Evolutionary conservation across 2,113 vertebrate genomes (phyloP).

Genomic region (Carassius gibelio): DNA sequence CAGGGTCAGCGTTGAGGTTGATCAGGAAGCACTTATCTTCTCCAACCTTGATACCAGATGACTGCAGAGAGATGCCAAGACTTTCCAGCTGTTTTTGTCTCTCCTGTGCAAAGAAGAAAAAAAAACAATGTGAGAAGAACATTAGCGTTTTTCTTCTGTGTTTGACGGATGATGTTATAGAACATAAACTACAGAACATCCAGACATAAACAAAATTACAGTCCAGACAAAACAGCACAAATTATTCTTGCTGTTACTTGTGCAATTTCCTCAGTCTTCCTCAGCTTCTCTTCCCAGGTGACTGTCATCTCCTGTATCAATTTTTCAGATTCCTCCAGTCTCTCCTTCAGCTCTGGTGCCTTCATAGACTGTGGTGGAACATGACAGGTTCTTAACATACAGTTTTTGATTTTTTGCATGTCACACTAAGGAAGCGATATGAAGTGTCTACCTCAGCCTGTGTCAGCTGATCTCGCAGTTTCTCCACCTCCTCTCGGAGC

Average conservation of each 20-base stretch:
- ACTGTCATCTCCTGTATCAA: slow-evolving; percentile 90
- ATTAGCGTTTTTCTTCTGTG: background rate
- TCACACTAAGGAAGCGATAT: background rate
- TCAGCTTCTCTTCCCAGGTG: slow-evolving; percentile 72
- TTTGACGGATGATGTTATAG: background rate
- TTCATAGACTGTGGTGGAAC: slow-evolving; percentile 82
- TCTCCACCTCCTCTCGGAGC: slow-evolving; percentile 86
- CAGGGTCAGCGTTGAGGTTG: slow-evolving; percentile 94
- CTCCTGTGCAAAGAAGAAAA: slow-evolving; percentile 73
- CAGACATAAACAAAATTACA: background rate
- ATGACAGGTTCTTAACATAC: background rate
- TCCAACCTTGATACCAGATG: slow-evolving; percentile 92
- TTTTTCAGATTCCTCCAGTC: slow-evolving; percentile 86
- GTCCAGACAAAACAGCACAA: slow-evolving; percentile 28
- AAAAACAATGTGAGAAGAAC: too few relatives aligned
- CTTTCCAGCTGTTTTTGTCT: slow-evolving; percentile 93
- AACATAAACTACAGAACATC: background rate
- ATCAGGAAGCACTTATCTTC: slow-evolving; percentile 95
- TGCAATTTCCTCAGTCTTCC: slow-evolving; percentile 82
- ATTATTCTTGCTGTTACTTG: slow-evolving; percentile 69
- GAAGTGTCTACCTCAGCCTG: slow-evolving; percentile 80
- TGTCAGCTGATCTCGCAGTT: slow-evolving; percentile 84
- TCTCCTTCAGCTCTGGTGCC: slow-evolving; percentile 86
- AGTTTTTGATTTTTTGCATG: background rate
- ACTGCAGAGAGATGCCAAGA: slow-evolving; percentile 93